Evolutionary conservation across 2,113 vertebrate genomes (phyloP), one percentile per base, ranked within the genome.

Genomic region (Pterocles gutturalis): DNA sequence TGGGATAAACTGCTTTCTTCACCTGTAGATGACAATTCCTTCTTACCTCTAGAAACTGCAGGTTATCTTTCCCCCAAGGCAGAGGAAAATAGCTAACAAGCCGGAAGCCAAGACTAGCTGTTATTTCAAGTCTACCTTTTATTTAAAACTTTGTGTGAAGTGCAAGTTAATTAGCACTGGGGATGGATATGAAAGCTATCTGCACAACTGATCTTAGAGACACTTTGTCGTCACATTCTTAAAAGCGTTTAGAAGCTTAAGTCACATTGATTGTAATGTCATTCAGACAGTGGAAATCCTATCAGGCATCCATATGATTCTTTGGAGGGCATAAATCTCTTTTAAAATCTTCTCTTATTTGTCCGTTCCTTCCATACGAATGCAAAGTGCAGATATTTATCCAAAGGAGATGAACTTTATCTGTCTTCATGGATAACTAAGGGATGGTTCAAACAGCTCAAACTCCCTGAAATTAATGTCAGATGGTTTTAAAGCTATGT

Each of bases 201-300:
- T 38, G 0, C 0, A 7, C n/a, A 24, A 13, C 58, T 57, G 29
- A 6, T 16, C 10, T 38, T 45, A 20, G 10, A 41, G 53, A 55
- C 5, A 8, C 4, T 58, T 82, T 3, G 36, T 4, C 36, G 13
- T 10, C 21, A 2, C 10, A 26, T 26, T 64, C 71, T 71, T 17
- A 13, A 46, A 53, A 51, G 26, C 20, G 5, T 11, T 77, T 51
- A 24, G n/a, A 43, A 81, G 8, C 33, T 58, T 38, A 54, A 78
- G 13, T 89, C 13, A 33, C 16, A 24, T 48, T 55, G 48, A 45
- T 58, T 72, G 21, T 26, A 45, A 16, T 36, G 12, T 12, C 45
- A 53, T 45, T 83, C 43, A 46, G 57, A 31, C 60, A 54, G 14
- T 77, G 71, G 64, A 88, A 80, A 57, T 53, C 29, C 45, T n/a